phyloP scores from a whole-genome alignment of 2,797 vertebrate species.

The Rhadinocentrus ornatus region DNA sequence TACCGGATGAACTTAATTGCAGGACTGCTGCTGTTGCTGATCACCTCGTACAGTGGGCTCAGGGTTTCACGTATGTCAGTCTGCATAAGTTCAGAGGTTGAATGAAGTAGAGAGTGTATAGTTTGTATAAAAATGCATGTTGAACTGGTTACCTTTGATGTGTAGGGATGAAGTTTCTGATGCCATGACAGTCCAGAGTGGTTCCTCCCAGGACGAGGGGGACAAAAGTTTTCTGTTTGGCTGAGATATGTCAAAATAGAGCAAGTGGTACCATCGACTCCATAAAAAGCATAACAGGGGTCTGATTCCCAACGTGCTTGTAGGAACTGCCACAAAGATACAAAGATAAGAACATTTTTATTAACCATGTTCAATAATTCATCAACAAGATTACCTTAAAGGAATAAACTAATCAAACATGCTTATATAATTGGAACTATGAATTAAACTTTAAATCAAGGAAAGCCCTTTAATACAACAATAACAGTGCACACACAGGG shows the following conservation, averaged over 20 bases:
- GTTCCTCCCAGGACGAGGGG: conserved; percentile 57
- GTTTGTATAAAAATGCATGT: not conserved
- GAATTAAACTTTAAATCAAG: not conserved
- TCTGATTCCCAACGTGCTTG: conserved; percentile 76
- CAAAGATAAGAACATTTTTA: not conserved
- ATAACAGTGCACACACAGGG: conserved; percentile 1
- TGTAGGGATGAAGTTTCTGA: conserved; percentile 35
- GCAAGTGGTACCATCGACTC: conserved; percentile 80
- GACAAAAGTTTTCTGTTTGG: conserved; percentile 79
- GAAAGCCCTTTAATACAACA: conserved; percentile 4
- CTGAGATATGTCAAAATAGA: conserved; percentile 82
- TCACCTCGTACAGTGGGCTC: conserved; percentile 55
- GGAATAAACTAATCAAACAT: not conserved
- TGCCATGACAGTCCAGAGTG: conserved; percentile 64
- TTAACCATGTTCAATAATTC: not conserved
- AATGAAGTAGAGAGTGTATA: not conserved
- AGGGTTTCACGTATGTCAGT: conserved; percentile 61
- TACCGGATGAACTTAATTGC: conserved; percentile 74
- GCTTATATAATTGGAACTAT: not conserved
- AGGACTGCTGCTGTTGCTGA: conserved; percentile 63
- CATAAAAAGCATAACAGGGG: conserved; percentile 82
- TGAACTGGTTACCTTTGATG: conserved; percentile 57
- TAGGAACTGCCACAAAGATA: conserved; percentile 70
- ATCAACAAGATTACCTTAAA: not conserved
- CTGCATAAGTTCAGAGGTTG: conserved; percentile 42